phyloP scores from a whole-genome alignment of 2,888 invertebrate genomes.

The Caenorhabditis sp. region DNA sequence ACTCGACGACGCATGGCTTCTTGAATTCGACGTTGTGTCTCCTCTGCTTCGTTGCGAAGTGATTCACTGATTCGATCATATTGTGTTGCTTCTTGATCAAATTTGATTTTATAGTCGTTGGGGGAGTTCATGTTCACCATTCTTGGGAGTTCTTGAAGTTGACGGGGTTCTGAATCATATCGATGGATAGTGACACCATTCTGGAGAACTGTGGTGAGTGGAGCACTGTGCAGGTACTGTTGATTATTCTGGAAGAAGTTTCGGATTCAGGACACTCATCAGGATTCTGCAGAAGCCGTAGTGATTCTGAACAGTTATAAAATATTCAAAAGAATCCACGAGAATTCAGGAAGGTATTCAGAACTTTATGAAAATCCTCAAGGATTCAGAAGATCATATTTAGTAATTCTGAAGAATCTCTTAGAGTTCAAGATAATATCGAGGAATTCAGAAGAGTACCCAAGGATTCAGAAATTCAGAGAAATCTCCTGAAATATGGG shows the following conservation, averaged over 20 bases:
- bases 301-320: no score
- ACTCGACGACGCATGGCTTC: constrained; percentile 18
- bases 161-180: constrained; percentile 29
- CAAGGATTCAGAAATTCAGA: no score
- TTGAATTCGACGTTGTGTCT: constrained; percentile 36
- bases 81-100: constrained; percentile 18
- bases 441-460: no score
- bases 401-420: no score
- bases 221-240: constrained; percentile 29
- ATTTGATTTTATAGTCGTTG: constrained; percentile 24
- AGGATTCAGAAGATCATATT: no score
- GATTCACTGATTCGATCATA: constrained; percentile 26
- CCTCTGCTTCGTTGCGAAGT: constrained; percentile 28
- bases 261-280: no score
- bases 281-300: no score
- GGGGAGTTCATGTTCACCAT: constrained; percentile 24
- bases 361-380: no score
- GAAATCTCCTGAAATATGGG: no score
- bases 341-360: no score
- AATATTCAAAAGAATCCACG: no score
- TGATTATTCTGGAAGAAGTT: not conserved
- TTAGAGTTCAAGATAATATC: no score
- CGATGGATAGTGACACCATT: constrained; percentile 38
- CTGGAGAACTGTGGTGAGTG: constrained; percentile 6
- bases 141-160: constrained; percentile 28